Conservation (phyloP, 2,113 vertebrate species). For the Edolisoma coerulescens region DNA sequence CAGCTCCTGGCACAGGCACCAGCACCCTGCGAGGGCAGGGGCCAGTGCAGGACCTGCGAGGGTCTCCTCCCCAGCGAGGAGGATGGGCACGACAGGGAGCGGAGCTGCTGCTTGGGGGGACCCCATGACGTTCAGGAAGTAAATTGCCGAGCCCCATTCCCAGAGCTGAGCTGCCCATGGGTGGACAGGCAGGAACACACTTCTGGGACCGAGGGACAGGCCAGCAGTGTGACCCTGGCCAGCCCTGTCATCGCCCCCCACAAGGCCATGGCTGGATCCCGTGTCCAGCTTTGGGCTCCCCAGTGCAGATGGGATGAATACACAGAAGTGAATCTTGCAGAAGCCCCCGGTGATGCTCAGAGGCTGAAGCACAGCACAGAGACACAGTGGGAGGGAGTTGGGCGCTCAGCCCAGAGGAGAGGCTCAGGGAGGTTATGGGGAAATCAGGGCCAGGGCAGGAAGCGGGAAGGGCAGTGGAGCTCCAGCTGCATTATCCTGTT, state of each 20-base stretch:
- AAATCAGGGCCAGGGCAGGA: not conserved
- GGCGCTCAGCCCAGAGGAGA: not conserved
- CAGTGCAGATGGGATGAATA: rapidly evolving
- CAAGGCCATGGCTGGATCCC: rapidly evolving
- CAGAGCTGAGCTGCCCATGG: not conserved
- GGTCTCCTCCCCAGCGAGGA: not conserved
- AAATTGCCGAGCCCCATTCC: rapidly evolving
- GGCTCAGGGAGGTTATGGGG: not conserved
- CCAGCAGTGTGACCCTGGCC: rapidly evolving
- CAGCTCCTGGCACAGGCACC: not conserved
- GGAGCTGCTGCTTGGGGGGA: not conserved
- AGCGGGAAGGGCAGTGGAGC: not conserved
- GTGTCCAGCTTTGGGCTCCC: rapidly evolving
- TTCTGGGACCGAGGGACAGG: not conserved
- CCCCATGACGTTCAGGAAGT: not conserved
- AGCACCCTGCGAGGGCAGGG: rapidly evolving
- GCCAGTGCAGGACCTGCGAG: rapidly evolving
- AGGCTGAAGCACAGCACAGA: not conserved
- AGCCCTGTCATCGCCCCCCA: rapidly evolving
- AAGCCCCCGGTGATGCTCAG: rapidly evolving
- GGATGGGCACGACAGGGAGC: rapidly evolving
- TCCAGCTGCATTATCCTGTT: not conserved
- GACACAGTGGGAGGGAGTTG: rapidly evolving
- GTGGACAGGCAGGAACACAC: rapidly evolving
- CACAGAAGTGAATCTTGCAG: rapidly evolving